Base-by-base conservation (phyloP, 2,797 vertebrate species). In the Coregonus ussuriensis region DNA sequence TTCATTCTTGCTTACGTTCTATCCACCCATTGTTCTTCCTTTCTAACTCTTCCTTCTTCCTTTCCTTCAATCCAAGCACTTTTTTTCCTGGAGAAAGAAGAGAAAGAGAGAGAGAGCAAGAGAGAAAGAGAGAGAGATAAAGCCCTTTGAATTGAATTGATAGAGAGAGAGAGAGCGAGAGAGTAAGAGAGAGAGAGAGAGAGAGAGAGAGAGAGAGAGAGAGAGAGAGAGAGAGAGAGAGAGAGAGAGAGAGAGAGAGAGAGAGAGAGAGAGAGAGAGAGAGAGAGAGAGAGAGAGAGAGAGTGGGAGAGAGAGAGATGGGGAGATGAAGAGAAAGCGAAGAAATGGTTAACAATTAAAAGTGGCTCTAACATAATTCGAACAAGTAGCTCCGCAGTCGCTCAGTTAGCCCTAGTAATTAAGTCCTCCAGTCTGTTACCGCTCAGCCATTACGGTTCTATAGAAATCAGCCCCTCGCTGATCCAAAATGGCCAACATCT, bases 281-380 rank as follows among this genome's bases (percentile, higher is more conserved):
- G 41, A 7, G 41, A 41, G 41, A 41, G 1, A 41, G 6, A 41
- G 41, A 47, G 41, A 9, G 41, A 47, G 41, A 41, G 41, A 41
- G 41, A 2, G 41, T n/a, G n/a, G 11, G 41, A 47, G 41, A 3
- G 41, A 47, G 41, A 47, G 9, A 47, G 3, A 47, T 47, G 41
- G 41, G 41, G 41, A 47, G 41, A 11, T 47, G 41, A 2, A 47
- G 9, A 47, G 41, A 59, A 4, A 6, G 14, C 14, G 29, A 31
- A 83, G 74, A 83, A 84, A 85, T 78, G 76, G 68, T 15, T 82
- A 78, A 74, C 81, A 87, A 88, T 89, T 88, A 90, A 84, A 87
- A 90, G 84, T 79, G 79, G 77, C 84, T 89, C 83, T 81, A 85
- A 85, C 80, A 79, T 81, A 85, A 86, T 83, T 79, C 29, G 2